Base-by-base conservation (phyloP, 2,797 vertebrate species). In the Molossus molossus region DNA sequence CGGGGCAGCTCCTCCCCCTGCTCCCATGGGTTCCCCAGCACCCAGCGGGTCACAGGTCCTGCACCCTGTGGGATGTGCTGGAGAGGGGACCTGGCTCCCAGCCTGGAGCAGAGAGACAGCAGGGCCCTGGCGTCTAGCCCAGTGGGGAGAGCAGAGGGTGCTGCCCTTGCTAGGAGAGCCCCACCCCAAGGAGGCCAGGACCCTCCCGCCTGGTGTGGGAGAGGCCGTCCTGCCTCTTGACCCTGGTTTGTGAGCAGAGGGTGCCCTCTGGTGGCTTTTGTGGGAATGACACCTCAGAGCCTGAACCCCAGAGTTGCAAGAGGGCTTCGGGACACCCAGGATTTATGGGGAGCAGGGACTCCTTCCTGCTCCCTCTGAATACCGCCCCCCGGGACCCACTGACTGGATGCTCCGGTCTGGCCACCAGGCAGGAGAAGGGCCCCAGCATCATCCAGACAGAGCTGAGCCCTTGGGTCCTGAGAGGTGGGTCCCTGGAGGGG, bases 181-280 rank as follows among this genome's bases (percentile, higher is more conserved):
- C 5, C 3, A 12, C 25, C 64, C 73, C 5, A 2, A 21, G 9
- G 48, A 72, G 70, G 65, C 91, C 9, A 33, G 57, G 18, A 25
- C 92, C 69, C 65, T 45, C 27, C 65, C 37, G 50, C 50, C 40
- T 14, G 40, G 40, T 45, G 33, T 15, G n/a, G 65, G 65, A 33
- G n/a, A 9, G 18, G 65, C 65, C n/a, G 13, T n/a, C 55, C 80
- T 17, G 9, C 57, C 65, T 3, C 14, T 33, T 18, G 80, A 15
- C 69, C 83, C 15, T 6, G 6, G 7, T 65, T 50, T 40, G 76
- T 8, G 23, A 37, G 10, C 45, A 23, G 50, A 79, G 33, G 45
- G 94, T 50, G 92, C 48, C 65, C 94, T 82, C 96, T 95, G 89
- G 80, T 58, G 96, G 94, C 89, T n/a, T 9, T 60, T 0, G 0